phyloP scores from a whole-genome alignment of 2,888 invertebrate genomes.

The Mechanitis mazaeus region DNA sequence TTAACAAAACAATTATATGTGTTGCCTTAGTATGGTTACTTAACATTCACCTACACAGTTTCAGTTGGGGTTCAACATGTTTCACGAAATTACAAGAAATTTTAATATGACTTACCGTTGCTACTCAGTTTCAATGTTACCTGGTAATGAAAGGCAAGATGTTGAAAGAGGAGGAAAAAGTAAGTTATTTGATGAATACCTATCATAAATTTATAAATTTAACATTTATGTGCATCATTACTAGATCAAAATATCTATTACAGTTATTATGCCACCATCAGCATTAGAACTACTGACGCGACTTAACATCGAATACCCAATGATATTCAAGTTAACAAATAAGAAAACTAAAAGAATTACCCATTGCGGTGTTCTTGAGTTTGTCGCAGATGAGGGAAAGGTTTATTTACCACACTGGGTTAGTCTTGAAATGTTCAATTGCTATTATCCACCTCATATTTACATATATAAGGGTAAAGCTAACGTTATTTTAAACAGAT shows the following conservation, averaged over 20 bases:
- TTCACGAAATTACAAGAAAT: conserved; percentile 87
- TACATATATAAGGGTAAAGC: neutral
- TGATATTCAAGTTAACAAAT: conserved; percentile 97
- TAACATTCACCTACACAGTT: conserved; percentile 63
- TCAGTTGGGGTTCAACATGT: conserved; percentile 93
- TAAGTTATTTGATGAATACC: conserved; percentile 57
- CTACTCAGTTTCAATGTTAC: conserved; percentile 96
- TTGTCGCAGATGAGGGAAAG: conserved; percentile 98
- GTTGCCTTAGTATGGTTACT: neutral
- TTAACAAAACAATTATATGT: neutral
- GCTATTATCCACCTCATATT: neutral
- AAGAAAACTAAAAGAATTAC: conserved; percentile 89
- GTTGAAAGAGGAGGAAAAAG: conserved; percentile 98
- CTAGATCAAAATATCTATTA: conserved; percentile 41
- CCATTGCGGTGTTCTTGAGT: conserved; percentile 97
- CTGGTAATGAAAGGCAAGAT: conserved; percentile 94
- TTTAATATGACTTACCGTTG: conserved; percentile 92
- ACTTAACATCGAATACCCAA: conserved; percentile 97
- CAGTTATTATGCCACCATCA: conserved; percentile 98
- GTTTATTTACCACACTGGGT: conserved; percentile 99
- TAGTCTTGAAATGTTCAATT: conserved; percentile 26
- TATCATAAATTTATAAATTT: neutral
- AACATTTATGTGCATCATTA: conserved; percentile 1
- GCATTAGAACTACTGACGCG: conserved; percentile 94
- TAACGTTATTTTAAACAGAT: conserved; percentile 76